Evolutionary conservation across 2,888 invertebrate genomes (phyloP).

Genomic region (Cerastoderma edule): DNA sequence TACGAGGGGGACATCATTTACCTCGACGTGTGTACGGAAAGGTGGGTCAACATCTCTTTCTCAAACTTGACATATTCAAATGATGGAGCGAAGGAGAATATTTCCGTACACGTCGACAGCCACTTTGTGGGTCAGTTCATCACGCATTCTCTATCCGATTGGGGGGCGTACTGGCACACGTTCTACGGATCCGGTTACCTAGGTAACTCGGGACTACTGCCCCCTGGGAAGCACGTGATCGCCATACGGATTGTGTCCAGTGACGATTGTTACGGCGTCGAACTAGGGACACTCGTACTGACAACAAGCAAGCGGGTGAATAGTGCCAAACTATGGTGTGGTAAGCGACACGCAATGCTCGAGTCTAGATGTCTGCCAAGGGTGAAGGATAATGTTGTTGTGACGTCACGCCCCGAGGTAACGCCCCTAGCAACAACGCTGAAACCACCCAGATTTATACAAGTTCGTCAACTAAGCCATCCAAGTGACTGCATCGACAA

Average conservation of each 20-base stretch:
- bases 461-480: constrained; percentile 40
- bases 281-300: constrained; percentile 41
- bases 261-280: constrained; percentile 52
- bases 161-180: constrained; percentile 48
- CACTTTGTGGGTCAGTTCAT: constrained; percentile 38
- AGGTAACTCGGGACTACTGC: constrained; percentile 33
- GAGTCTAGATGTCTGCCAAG: constrained; percentile 7
- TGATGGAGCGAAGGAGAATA: constrained; percentile 61
- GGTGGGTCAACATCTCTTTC: constrained; percentile 44
- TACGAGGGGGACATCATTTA: constrained; percentile 42
- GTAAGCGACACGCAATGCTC: constrained; percentile 17
- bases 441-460: constrained; percentile 24
- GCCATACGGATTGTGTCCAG: constrained; percentile 31
- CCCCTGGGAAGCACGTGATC: constrained; percentile 42
- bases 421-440: constrained; percentile 26
- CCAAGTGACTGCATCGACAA: constrained; percentile 45
- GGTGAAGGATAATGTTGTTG: background rate
- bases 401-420: background rate
- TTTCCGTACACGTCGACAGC: constrained; percentile 59
- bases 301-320: constrained; percentile 27
- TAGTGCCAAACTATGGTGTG: constrained; percentile 35
- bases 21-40: constrained; percentile 30
- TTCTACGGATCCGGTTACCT: constrained; percentile 34
- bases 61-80: constrained; percentile 64
- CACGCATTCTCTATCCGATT: constrained; percentile 41